Evolutionary conservation across 2,888 invertebrate genomes (phyloP).

Genomic region (Electrophaes corylata): DNA sequence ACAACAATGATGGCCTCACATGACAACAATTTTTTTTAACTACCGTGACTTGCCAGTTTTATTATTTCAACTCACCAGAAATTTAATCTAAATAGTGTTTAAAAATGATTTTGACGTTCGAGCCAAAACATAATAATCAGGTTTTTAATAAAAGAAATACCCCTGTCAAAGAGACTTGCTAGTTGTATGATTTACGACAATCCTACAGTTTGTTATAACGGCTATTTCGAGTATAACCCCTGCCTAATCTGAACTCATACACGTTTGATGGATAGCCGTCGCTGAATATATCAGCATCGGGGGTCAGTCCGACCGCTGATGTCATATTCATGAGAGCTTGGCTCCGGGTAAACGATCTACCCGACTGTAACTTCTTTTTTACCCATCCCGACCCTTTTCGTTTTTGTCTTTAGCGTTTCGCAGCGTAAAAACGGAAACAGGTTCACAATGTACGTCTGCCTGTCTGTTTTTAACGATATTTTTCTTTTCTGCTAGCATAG

Average conservation of each 20-base stretch:
- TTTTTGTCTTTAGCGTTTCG: slow-evolving; percentile 43
- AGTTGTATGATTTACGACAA: background rate
- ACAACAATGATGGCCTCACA: no score
- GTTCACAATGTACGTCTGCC: background rate
- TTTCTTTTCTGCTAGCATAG: no score
- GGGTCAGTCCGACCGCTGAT: slow-evolving; percentile 68
- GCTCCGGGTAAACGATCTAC: slow-evolving; percentile 53
- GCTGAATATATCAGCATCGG: slow-evolving; percentile 70
- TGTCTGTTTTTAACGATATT: background rate
- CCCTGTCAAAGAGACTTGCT: no score
- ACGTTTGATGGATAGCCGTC: slow-evolving; percentile 69
- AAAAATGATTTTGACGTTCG: no score
- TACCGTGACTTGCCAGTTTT: no score
- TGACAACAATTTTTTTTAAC: no score
- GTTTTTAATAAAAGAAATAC: no score
- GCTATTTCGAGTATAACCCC: background rate
- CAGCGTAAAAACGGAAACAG: background rate
- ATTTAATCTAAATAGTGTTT: no score
- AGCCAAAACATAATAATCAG: no score
- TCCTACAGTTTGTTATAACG: background rate
- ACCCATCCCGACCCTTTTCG: slow-evolving; percentile 53
- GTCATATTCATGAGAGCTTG: slow-evolving; percentile 77
- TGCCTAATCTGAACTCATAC: slow-evolving; percentile 19
- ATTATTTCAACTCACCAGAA: no score
- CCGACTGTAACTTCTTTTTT: slow-evolving; percentile 46